phyloP scores from a whole-genome alignment of 2,888 invertebrate species.

The Sialis lutaria region DNA sequence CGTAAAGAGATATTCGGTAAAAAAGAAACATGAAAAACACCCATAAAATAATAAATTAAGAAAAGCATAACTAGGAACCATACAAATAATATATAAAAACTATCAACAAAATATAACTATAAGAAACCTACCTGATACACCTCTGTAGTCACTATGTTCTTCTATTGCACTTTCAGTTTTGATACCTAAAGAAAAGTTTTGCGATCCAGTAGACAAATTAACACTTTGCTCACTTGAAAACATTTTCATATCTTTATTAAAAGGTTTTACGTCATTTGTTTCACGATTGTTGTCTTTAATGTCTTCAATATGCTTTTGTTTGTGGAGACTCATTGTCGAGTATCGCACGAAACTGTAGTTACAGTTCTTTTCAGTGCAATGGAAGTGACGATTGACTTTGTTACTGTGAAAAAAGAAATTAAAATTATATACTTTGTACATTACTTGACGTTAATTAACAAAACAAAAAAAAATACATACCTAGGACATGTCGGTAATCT shows the following conservation, averaged over 20 bases:
- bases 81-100: no score
- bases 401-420: slow-evolving; percentile 28
- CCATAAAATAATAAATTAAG: no score
- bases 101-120: neutral
- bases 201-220: slow-evolving; percentile 17
- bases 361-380: slow-evolving; percentile 52
- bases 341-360: slow-evolving; percentile 57
- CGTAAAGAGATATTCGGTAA: no score
- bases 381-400: slow-evolving; percentile 55
- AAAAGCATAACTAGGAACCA: no score
- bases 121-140: slow-evolving; percentile 25
- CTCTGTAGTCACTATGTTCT: slow-evolving; percentile 20
- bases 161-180: slow-evolving; percentile 14
- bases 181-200: slow-evolving; percentile 21
- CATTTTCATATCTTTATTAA: slow-evolving; percentile 12
- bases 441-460: neutral
- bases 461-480: slow-evolving; percentile 2
- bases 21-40: no score
- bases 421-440: neutral
- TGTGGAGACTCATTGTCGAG: slow-evolving; percentile 55
- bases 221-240: neutral
- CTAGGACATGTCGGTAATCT: slow-evolving; percentile 42
- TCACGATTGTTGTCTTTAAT: slow-evolving; percentile 7
- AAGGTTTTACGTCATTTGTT: neutral
- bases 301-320: slow-evolving; percentile 40